Base-by-base conservation (phyloP, 2,113 vertebrate species). In the Uropsilus gracilis region DNA sequence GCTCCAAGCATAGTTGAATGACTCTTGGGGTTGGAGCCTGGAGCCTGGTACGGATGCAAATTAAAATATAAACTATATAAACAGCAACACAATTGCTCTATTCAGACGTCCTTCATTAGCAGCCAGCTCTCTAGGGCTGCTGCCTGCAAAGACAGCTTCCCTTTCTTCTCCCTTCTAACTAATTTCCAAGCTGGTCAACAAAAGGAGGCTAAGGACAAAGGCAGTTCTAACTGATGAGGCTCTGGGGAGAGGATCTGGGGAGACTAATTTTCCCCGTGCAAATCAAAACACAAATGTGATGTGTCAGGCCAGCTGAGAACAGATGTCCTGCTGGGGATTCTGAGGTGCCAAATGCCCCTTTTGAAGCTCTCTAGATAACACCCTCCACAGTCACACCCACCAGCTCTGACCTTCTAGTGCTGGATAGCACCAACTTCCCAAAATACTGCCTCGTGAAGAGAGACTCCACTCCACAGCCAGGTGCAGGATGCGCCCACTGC, bases 11-110 rank as follows among this genome's bases (percentile, higher is more conserved):
- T 20, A 75, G 97, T 94, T 90, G 82, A 98, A 97, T 89, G 82
- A 97, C 95, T 95, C 97, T 97, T 75, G 89, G 98, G 97, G 97
- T 97, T n/a, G n/a, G n/a, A n/a, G n/a, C 97, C 73, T n/a, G n/a
- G 98, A 96, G 98, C 98, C 98, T 98, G 98, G 98, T 98, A 98
- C 98, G 94, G 97, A 98, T 98, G 98, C 98, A 98, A 98, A 98
- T 98, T 97, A 98, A 98, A 97, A 98, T 95, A 97, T 98, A 97
- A 98, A 97, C 98, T 96, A 98, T 97, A 98, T 98, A 98, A 98
- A 98, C 97, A 98, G 98, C 81, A 81, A 73, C 92, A 98, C 98
- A 98, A 98, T 98, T 37, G 30, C 46, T 69, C 97, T 95, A 98
- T 98, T 98, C 98, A 98, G 96, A 90, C 68, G 87, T 71, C 97